phyloP scores from a whole-genome alignment of 2,797 vertebrate species.

The Dendrocincla tyrannina region DNA sequence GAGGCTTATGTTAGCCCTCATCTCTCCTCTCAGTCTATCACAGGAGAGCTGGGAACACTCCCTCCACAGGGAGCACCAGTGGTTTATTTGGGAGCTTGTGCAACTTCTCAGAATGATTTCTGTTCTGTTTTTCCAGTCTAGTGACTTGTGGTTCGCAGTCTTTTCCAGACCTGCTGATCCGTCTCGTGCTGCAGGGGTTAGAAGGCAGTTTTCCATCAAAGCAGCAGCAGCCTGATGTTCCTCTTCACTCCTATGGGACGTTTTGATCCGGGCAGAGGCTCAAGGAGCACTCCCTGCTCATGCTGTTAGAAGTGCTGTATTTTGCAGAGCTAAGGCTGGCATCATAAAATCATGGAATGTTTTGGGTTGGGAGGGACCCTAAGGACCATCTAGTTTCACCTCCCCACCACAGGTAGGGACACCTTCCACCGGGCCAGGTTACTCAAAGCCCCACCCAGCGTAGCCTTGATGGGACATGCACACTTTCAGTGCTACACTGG shows the following conservation, averaged over 20 bases:
- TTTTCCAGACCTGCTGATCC: background rate
- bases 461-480: background rate
- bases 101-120: background rate
- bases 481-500: accelerated
- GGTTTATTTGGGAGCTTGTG: background rate
- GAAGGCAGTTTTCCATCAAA: background rate
- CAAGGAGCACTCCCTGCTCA: background rate
- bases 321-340: conserved; percentile 17
- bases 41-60: accelerated
- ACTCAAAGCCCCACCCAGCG: background rate
- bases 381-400: background rate
- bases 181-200: accelerated
- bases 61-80: background rate
- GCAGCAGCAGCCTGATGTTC: background rate
- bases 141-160: background rate
- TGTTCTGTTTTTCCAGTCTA: background rate
- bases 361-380: background rate
- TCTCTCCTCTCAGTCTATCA: background rate
- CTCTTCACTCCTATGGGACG: accelerated
- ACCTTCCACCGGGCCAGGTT: background rate
- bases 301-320: background rate
- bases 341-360: background rate
- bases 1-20: background rate
- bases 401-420: background rate
- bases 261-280: background rate